Evolutionary conservation across 2,113 vertebrate genomes (phyloP).

Genomic region (Saimiri boliviensis): DNA sequence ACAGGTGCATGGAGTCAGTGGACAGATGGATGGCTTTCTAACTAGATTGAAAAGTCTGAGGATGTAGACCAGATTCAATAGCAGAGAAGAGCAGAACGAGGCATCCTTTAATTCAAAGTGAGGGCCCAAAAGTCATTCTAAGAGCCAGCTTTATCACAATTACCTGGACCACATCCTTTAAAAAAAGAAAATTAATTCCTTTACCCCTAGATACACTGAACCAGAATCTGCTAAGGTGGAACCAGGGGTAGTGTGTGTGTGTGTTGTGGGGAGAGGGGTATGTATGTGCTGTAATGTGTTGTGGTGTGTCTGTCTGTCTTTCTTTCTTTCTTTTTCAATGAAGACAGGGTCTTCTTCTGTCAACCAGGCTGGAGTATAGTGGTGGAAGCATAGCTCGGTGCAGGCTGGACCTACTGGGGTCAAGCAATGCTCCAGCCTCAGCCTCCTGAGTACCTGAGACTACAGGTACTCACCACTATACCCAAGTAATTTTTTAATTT

Average conservation of each 20-base stretch:
- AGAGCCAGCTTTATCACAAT: neutral
- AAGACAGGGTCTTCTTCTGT: too few species aligned
- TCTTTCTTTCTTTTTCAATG: neutral
- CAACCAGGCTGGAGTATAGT: too few species aligned
- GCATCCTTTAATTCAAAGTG: neutral
- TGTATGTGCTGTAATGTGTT: too few species aligned
- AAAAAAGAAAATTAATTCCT: neutral
- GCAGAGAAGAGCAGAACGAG: neutral
- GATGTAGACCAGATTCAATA: neutral
- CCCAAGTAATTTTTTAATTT: too few species aligned
- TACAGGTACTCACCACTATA: too few species aligned
- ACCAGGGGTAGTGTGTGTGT: neutral
- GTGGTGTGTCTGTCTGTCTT: neutral
- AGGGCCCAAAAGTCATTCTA: neutral
- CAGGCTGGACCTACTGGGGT: too few species aligned
- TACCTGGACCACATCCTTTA: neutral
- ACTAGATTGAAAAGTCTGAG: neutral
- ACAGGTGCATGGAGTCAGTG: neutral
- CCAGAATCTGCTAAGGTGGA: neutral
- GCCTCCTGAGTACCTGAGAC: too few species aligned
- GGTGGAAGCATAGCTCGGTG: too few species aligned
- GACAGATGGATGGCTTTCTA: neutral
- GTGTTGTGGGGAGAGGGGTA: neutral
- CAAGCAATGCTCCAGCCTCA: too few species aligned
- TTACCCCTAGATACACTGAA: neutral